Conservation (phyloP, 2,113 vertebrate genomes). For the Silurus asotus region DNA sequence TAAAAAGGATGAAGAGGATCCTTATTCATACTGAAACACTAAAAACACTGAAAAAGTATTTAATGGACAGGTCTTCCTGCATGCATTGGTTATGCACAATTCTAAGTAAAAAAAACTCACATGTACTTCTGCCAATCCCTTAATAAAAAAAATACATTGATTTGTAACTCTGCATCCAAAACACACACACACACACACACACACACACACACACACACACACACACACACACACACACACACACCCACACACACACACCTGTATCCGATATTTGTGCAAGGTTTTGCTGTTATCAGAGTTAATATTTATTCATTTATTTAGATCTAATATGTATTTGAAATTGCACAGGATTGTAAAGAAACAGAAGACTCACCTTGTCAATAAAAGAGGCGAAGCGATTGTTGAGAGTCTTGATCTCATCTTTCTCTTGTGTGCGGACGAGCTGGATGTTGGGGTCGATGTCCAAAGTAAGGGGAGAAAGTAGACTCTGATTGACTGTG, state of each 20-base stretch:
- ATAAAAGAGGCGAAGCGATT: slow-evolving; percentile 82
- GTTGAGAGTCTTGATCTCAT: slow-evolving; percentile 93
- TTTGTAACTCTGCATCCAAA: background rate
- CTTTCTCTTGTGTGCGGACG: slow-evolving; percentile 84
- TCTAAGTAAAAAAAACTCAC: background rate
- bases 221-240: background rate
- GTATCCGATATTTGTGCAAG: background rate
- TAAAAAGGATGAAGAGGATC: background rate
- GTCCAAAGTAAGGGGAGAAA: slow-evolving; percentile 79
- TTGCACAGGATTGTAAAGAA: slow-evolving; percentile 4
- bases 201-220: background rate
- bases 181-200: background rate
- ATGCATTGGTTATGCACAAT: background rate
- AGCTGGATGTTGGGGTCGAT: slow-evolving; percentile 84
- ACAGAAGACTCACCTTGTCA: slow-evolving; percentile 80
- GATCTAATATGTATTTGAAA: background rate
- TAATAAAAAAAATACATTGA: background rate
- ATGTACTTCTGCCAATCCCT: background rate
- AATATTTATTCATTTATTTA: background rate
- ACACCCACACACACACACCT: background rate
- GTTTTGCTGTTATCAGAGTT: background rate
- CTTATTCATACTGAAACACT: background rate
- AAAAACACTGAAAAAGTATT: background rate
- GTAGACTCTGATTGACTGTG: slow-evolving; percentile 78
- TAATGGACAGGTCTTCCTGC: background rate